Conservation (phyloP, 2,888 invertebrate genomes). For the Cheilosia vernalis region DNA sequence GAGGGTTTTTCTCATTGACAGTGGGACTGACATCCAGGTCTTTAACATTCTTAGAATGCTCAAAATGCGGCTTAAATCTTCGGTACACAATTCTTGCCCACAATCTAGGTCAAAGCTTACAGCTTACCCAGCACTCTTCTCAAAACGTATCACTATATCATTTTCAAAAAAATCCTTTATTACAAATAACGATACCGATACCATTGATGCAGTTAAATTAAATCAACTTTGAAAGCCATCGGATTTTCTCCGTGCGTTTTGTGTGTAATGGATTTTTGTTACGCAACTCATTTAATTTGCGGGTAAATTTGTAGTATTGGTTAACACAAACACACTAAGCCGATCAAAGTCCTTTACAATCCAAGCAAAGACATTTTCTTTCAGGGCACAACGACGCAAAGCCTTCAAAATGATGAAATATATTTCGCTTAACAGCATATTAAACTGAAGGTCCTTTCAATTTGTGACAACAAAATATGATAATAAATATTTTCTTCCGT, state of each 20-base stretch:
- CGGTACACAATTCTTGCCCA: no score
- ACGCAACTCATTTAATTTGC: constrained; percentile 40
- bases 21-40: no score
- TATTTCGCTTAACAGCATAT: constrained; percentile 16
- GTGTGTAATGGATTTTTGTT: constrained; percentile 11
- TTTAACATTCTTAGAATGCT: no score
- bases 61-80: no score
- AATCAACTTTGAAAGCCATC: constrained; percentile 37
- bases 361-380: background rate
- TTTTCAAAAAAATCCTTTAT: background rate
- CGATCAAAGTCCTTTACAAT: constrained; percentile 27
- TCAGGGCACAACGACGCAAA: constrained; percentile 9
- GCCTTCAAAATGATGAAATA: constrained; percentile 26
- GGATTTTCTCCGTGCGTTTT: constrained; percentile 30
- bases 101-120: no score
- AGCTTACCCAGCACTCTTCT: no score
- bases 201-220: background rate
- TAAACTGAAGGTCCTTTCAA: constrained; percentile 39
- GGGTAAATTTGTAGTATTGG: no score
- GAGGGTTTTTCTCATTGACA: no score
- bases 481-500: constrained; percentile 9
- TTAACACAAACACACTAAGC: constrained; percentile 26
- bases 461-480: constrained; percentile 2
- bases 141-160: background rate
- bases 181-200: background rate